Conservation (phyloP, 1,140 invertebrate genomes). For the Musca vetustissima region DNA sequence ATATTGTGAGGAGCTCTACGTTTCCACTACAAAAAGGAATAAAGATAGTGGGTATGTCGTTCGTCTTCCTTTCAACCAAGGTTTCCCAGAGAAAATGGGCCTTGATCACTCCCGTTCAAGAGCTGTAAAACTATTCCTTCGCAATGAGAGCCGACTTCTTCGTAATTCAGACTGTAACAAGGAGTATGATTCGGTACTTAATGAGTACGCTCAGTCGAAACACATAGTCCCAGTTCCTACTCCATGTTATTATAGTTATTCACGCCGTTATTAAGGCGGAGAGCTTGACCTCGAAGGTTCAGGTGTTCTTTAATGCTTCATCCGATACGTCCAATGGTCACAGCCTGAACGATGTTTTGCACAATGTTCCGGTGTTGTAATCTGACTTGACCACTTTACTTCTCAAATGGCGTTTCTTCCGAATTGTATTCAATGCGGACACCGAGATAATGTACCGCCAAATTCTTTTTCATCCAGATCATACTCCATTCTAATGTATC, state of each 20-base stretch:
- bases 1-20: background rate
- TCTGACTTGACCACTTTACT: constrained; percentile 35
- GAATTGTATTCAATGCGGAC: constrained; percentile 31
- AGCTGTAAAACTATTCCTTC: background rate
- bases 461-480: background rate
- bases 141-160: background rate
- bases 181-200: background rate
- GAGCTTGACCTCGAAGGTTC: constrained; percentile 39
- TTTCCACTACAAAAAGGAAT: background rate
- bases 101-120: background rate
- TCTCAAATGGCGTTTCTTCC: constrained; percentile 49
- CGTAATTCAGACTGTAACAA: background rate
- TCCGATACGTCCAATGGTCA: background rate
- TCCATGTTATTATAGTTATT: too few relatives aligned
- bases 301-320: constrained; percentile 24
- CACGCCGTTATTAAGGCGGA: too few relatives aligned
- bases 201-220: background rate
- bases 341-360: background rate
- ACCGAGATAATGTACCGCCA: background rate
- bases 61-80: background rate
- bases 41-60: background rate
- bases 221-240: background rate
- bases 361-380: background rate
- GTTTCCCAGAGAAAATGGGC: too few relatives aligned
- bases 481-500: constrained; percentile 47